These are phyloP conservation scores for Takifugu flavidus DNA, from an alignment of 2,113 vertebrate genomes.

Conservation along the genomic window DNA sequence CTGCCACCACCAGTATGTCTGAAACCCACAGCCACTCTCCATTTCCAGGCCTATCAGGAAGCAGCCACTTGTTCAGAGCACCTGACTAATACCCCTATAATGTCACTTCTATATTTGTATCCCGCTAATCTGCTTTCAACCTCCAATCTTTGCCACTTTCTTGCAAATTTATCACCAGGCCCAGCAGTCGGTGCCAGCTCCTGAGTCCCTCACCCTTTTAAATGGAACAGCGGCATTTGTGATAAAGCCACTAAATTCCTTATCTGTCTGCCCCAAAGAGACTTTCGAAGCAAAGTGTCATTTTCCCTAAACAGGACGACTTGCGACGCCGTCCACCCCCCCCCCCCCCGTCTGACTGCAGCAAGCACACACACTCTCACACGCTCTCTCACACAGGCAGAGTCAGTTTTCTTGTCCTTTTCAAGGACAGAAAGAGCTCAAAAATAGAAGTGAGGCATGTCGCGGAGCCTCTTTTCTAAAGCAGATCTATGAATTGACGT, in stretches of 20 bases:
- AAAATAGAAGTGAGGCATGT: slow-evolving; percentile 64
- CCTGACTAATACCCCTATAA: slow-evolving; percentile 79
- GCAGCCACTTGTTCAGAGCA: slow-evolving; percentile 75
- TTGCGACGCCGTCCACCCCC: slow-evolving; percentile 46
- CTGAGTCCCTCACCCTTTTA: slow-evolving; percentile 92
- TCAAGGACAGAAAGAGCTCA: slow-evolving; percentile 64
- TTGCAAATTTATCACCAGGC: slow-evolving; percentile 93
- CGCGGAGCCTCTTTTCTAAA: slow-evolving; percentile 31
- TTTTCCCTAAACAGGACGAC: slow-evolving; percentile 77
- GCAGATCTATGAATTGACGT: slow-evolving; percentile 25
- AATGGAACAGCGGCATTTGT: slow-evolving; percentile 99
- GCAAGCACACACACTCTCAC: slow-evolving; percentile 23
- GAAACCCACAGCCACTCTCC: slow-evolving; percentile 33
- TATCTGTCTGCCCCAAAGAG: slow-evolving; percentile 88
- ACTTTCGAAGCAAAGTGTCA: slow-evolving; percentile 91
- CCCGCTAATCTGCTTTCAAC: slow-evolving; percentile 77
- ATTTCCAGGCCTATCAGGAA: slow-evolving; percentile 70
- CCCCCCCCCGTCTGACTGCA: slow-evolving; percentile 17
- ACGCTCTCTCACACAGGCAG: slow-evolving; percentile 31
- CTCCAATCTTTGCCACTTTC: slow-evolving; percentile 78
- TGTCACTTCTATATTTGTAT: slow-evolving; percentile 82
- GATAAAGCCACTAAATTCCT: slow-evolving; percentile 99
- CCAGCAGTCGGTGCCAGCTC: slow-evolving; percentile 82
- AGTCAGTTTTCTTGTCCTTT: slow-evolving; percentile 64
- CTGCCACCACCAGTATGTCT: slow-evolving; percentile 20